Conservation (phyloP, 2,888 invertebrate species). For the Lysandra bellargus region DNA sequence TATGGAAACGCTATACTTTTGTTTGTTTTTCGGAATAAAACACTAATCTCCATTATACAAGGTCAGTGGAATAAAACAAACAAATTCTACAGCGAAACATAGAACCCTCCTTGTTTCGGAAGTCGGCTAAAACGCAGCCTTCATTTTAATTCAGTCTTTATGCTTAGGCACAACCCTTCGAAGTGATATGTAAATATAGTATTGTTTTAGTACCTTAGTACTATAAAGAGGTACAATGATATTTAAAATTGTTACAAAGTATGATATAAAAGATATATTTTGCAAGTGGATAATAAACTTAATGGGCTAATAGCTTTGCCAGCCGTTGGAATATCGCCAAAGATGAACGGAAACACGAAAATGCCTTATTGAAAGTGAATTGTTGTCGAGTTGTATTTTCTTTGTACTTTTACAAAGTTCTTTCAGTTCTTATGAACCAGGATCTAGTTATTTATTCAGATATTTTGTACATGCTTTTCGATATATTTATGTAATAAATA, state of each 20-base stretch:
- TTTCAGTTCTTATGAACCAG: neutral
- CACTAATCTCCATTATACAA: too few species aligned
- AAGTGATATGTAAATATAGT: too few species aligned
- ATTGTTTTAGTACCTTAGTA: neutral
- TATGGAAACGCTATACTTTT: too few species aligned
- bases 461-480: neutral
- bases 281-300: slow-evolving; percentile 1
- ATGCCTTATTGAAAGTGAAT: slow-evolving; percentile 20
- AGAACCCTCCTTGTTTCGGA: too few species aligned
- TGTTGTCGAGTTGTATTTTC: slow-evolving; percentile 6
- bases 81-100: too few species aligned
- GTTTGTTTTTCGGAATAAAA: too few species aligned
- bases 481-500: neutral
- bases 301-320: neutral
- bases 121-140: too few species aligned
- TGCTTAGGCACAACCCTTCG: too few species aligned
- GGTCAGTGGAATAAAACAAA: too few species aligned
- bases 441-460: neutral
- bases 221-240: neutral
- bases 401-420: neutral
- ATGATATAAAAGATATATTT: neutral
- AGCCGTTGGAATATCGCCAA: slow-evolving; percentile 2
- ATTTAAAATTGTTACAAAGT: neutral
- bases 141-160: too few species aligned
- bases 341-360: slow-evolving; percentile 4